Evolutionary conservation across 2,888 invertebrate species (phyloP).

Genomic region (Uloborus plumipes): DNA sequence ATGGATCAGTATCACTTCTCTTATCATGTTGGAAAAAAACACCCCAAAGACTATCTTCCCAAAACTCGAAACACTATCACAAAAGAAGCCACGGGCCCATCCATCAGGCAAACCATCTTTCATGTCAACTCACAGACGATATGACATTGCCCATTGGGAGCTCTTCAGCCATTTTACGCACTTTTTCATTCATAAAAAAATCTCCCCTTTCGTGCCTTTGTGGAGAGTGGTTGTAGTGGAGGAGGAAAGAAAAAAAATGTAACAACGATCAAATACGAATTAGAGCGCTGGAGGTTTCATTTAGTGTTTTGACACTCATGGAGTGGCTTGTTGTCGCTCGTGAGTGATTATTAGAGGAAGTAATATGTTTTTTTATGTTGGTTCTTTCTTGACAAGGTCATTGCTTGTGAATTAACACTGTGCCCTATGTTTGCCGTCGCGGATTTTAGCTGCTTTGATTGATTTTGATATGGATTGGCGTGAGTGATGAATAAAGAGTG

Average conservation of each 20-base stretch:
- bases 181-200: too few relatives aligned
- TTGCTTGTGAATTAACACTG: too few relatives aligned
- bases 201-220: neutral
- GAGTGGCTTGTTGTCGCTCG: constrained; percentile 3
- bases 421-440: too few relatives aligned
- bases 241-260: constrained; percentile 28
- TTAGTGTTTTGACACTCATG: constrained; percentile 43
- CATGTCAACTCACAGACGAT: constrained; percentile 25
- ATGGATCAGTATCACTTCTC: too few relatives aligned
- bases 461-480: too few relatives aligned
- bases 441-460: too few relatives aligned
- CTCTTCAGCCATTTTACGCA: constrained; percentile 6
- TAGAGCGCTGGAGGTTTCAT: constrained; percentile 20
- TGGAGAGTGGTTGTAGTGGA: neutral
- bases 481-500: too few relatives aligned
- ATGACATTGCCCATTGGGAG: constrained; percentile 30
- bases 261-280: constrained; percentile 17
- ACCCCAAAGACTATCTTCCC: too few relatives aligned
- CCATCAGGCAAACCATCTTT: constrained; percentile 36
- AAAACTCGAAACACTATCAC: neutral
- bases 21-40: too few relatives aligned
- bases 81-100: constrained; percentile 20
- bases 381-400: too few relatives aligned
- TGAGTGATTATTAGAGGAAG: constrained; percentile 30
- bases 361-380: too few relatives aligned